A percentile compares a stretch with the other conserved stretches of the same genome.
These are phyloP conservation scores for Rhinoraja longicauda DNA, from an alignment of 2,797 vertebrate species.

Conservation along the genomic window DNA sequence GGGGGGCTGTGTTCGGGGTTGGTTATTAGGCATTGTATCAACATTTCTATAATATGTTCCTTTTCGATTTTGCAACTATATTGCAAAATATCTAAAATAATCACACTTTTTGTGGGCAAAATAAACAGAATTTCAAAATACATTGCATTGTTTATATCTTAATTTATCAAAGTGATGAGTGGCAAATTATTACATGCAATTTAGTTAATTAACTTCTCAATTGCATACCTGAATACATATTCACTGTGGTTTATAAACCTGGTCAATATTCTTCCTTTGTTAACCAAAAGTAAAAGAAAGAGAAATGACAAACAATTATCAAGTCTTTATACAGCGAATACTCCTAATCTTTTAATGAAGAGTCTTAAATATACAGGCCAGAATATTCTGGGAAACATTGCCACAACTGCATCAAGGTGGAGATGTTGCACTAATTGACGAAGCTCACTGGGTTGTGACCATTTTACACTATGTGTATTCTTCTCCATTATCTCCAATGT, in stretches of 20 bases:
- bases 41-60: not conserved
- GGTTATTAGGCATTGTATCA: not conserved
- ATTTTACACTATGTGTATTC: not conserved
- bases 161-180: not conserved
- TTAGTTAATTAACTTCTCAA: not conserved
- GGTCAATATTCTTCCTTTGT: not conserved
- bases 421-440: not conserved
- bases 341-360: not conserved
- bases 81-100: not conserved
- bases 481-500: not conserved
- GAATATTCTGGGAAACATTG: not conserved
- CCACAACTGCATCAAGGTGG: not conserved
- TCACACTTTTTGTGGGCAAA: not conserved
- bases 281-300: not conserved
- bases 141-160: not conserved
- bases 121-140: not conserved
- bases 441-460: not conserved
- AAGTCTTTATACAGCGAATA: not conserved
- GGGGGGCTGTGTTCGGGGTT: not conserved
- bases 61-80: conserved; percentile 13
- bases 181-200: not conserved
- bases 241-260: not conserved
- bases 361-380: not conserved
- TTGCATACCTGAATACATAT: not conserved
- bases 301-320: not conserved